Evolutionary conservation across 2,797 vertebrate species (phyloP).

Genomic region (Propithecus perrieri): DNA sequence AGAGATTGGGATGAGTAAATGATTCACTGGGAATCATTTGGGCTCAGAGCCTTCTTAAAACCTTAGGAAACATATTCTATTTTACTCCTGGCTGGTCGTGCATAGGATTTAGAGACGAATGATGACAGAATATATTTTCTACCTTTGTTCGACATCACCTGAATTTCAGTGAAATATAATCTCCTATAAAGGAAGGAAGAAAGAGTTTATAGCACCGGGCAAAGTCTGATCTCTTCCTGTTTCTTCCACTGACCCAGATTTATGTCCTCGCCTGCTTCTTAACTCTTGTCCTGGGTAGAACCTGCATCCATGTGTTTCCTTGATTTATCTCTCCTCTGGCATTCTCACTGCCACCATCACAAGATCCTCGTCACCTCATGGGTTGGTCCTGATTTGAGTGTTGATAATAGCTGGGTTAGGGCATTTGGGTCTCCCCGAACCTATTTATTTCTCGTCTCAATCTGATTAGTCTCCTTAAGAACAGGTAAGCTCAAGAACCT

Average conservation of each 20-base stretch:
- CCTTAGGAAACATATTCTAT: constrained; percentile 55
- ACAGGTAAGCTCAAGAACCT: neutral
- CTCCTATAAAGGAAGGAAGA: constrained; percentile 34
- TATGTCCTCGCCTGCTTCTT: neutral
- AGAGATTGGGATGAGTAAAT: constrained; percentile 54
- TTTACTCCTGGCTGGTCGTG: constrained; percentile 55
- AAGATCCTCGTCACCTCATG: neutral
- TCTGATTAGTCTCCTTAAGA: neutral
- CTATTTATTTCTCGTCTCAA: neutral
- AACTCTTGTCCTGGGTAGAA: neutral
- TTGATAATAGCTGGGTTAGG: neutral
- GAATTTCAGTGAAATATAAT: neutral
- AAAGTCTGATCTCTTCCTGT: neutral
- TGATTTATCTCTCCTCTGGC: neutral
- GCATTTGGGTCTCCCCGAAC: neutral
- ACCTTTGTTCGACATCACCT: constrained; percentile 8
- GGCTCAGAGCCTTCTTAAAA: constrained; percentile 62
- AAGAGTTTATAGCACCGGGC: constrained; percentile 60
- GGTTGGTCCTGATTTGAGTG: neutral
- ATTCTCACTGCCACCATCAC: neutral
- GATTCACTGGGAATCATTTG: constrained; percentile 54
- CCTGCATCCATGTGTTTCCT: neutral
- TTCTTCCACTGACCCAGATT: neutral
- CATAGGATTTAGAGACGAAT: neutral
- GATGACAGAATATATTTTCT: constrained; percentile 13